Base-by-base conservation (phyloP, 2,888 invertebrate species). In the Ectobius pallidus region DNA sequence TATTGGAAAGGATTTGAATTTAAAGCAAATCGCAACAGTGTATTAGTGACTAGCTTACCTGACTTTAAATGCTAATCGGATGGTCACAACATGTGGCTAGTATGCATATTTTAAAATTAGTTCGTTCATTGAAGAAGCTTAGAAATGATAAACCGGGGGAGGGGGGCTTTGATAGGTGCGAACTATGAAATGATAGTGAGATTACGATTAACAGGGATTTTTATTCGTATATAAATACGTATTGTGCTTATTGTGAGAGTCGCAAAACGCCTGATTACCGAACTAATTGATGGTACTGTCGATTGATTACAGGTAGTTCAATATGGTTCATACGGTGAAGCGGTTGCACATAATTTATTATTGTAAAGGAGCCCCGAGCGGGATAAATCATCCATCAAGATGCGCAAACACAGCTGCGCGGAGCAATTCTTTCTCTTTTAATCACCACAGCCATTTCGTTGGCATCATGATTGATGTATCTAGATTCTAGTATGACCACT, bases 351-450 rank as follows among this genome's bases (percentile, higher is more conserved):
- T 42, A 63, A 63, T 63, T 42, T 63, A 42, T 63, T 22, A 63
- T 3, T 25, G 30, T 58, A 25, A 25, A 25, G 61, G 4, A 55
- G 55, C 16, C 55, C 25, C 22, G 25, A 55, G 16, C 25, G 11
- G 16, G 55, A 55, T 55, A 27, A 22, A 55, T 55, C 22, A 20
- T 65, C 44, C 46, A 65, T 46, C 65, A 27, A 3, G n/a, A 1
- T 6, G 27, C 58, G 58, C 27, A 58, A 58, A 58, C 27, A 58
- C 58, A 30, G 32, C 30, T n/a, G 58, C 14, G 14, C 52, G 63
- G 22, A 63, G 42, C 39, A 63, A 16, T 63, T 63, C 63, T 63
- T 63, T 63, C 63, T 42, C 63, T 63, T 63, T 63, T 63, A 63
- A 63, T 63, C 63, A 34, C 42, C 25, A 42, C 16, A 63, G 42